These are phyloP conservation scores for Egretta garzetta DNA, from an alignment of 2,113 vertebrate species.

Conservation along the genomic window DNA sequence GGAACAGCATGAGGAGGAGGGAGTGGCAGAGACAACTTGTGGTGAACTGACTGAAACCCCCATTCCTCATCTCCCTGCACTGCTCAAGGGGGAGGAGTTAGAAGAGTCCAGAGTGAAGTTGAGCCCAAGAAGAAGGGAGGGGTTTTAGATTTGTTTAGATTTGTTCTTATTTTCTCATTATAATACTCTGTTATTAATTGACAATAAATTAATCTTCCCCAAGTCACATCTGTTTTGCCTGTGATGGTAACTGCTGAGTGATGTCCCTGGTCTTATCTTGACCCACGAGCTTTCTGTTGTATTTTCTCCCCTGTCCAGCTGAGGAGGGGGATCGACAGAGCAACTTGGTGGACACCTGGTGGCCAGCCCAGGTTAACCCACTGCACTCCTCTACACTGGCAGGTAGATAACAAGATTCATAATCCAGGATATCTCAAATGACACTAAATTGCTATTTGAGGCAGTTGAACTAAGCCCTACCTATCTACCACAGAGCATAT, in stretches of 20 bases:
- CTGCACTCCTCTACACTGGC: not conserved
- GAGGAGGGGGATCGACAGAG: not conserved
- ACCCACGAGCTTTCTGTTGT: not conserved
- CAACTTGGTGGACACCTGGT: not conserved
- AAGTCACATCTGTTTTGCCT: not conserved
- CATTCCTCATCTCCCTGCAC: not conserved
- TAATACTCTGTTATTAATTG: not conserved
- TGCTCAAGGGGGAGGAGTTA: fast-evolving
- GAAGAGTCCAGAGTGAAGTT: not conserved
- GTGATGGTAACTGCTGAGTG: not conserved
- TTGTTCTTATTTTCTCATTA: not conserved
- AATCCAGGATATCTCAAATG: not conserved
- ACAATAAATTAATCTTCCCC: not conserved
- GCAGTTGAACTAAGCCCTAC: not conserved
- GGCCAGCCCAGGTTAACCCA: not conserved
- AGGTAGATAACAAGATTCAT: not conserved
- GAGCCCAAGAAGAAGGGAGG: fast-evolving
- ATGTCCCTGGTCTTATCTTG: not conserved
- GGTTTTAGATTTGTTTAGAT: not conserved
- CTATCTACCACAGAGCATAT: not conserved
- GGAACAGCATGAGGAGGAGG: not conserved
- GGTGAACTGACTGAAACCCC: not conserved
- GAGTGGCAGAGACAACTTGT: not conserved
- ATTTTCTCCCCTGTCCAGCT: not conserved
- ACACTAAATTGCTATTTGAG: not conserved